Evolutionary conservation across 2,797 vertebrate genomes (phyloP).

Genomic region (Cryptoprocta ferox): DNA sequence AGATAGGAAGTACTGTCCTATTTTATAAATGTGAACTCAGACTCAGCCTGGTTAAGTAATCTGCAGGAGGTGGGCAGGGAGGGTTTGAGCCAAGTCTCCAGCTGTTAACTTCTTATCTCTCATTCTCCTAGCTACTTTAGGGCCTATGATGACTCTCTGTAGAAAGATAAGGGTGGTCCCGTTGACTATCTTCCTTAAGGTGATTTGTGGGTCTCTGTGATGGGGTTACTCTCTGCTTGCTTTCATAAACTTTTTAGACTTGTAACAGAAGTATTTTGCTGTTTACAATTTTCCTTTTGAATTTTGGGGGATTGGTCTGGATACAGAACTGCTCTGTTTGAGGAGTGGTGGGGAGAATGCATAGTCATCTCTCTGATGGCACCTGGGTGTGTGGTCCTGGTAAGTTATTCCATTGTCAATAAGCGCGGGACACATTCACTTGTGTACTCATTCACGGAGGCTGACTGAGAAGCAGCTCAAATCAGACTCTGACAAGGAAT

Average conservation of each 20-base stretch:
- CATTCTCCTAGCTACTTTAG: not conserved
- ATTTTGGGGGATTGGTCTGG: not conserved
- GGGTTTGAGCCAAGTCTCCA: accelerated
- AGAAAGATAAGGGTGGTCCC: not conserved
- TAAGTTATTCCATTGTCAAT: accelerated
- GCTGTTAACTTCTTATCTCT: not conserved
- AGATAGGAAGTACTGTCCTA: not conserved
- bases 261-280: not conserved
- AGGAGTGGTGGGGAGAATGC: not conserved
- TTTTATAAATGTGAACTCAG: not conserved
- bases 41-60: not conserved
- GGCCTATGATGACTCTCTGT: not conserved
- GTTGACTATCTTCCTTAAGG: not conserved
- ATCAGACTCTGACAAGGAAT: not conserved
- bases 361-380: not conserved
- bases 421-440: not conserved
- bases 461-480: not conserved
- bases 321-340: not conserved
- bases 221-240: not conserved
- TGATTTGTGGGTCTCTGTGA: not conserved
- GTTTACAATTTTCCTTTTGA: not conserved
- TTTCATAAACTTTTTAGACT: not conserved
- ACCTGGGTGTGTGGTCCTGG: not conserved
- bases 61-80: not conserved
- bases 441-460: not conserved